Percentiles rank a stretch among this genome's conserved stretches.
Evolutionary conservation across 1,140 invertebrate genomes (phyloP).

Genomic region (silkworm (Bombyx mori)): DNA sequence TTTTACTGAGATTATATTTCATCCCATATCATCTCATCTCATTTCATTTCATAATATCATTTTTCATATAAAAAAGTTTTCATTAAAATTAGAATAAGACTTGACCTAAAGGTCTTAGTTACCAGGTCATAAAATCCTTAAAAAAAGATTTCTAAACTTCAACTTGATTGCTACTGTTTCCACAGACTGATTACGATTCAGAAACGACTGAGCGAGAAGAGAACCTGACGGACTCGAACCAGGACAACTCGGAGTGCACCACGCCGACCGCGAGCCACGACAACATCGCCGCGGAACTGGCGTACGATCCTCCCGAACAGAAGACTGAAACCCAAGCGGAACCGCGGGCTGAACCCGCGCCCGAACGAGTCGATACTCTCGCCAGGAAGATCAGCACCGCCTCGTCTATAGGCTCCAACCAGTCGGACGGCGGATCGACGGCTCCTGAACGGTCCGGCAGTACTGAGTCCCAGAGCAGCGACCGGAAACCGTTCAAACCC

Average conservation of each 20-base stretch:
- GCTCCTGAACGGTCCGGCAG: conserved; percentile 41
- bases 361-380: conserved; percentile 20
- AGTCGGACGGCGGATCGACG: conserved; percentile 53
- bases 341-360: conserved; percentile 10
- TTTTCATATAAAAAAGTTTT: too few relatives aligned
- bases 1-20: too few relatives aligned
- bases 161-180: too few relatives aligned
- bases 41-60: too few relatives aligned
- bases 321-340: conserved; percentile 1
- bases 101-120: too few relatives aligned
- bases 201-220: conserved; percentile 67
- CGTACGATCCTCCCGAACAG: conserved; percentile 36
- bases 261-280: conserved; percentile 65
- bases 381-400: conserved; percentile 56
- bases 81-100: too few relatives aligned
- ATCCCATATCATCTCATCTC: too few relatives aligned
- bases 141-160: too few relatives aligned
- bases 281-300: conserved; percentile 58
- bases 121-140: too few relatives aligned
- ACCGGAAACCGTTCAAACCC: conserved; percentile 59
- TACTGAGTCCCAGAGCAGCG: conserved; percentile 40
- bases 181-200: conserved; percentile 63
- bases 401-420: conserved; percentile 60
- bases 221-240: conserved; percentile 68
- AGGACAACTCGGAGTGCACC: conserved; percentile 69